Conservation (phyloP, 2,113 vertebrate genomes). For the Melanocharis versteri region DNA sequence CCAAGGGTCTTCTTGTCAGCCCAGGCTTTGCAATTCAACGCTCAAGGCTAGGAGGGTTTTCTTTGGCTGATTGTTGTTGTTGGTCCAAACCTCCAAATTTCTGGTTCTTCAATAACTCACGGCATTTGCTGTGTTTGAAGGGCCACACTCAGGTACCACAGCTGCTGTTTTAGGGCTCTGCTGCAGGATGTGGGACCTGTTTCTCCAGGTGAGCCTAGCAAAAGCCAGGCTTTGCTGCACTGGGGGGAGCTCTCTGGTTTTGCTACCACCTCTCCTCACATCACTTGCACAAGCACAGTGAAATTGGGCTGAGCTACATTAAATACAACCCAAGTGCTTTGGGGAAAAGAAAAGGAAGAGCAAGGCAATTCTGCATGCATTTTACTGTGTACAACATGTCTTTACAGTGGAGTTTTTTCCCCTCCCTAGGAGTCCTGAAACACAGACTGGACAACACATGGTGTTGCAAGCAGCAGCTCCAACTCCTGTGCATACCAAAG, state of each 20-base stretch:
- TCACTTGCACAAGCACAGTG: neutral
- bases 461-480: neutral
- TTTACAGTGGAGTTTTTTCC: neutral
- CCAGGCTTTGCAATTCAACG: neutral
- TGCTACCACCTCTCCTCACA: neutral
- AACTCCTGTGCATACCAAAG: neutral
- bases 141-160: neutral
- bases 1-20: neutral
- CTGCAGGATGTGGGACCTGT: neutral
- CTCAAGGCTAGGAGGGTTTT: neutral
- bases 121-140: neutral
- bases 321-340: neutral
- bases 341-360: too few relatives aligned
- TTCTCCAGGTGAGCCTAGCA: neutral
- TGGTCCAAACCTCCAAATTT: neutral
- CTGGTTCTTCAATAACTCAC: neutral
- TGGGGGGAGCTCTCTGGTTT: neutral
- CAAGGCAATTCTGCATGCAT: neutral
- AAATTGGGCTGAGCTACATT: neutral
- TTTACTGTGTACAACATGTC: neutral
- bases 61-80: neutral
- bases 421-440: neutral
- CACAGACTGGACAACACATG: rapidly evolving
- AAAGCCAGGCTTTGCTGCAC: neutral
- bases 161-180: neutral